A percentile compares a stretch with the other conserved stretches of the same genome.
These are phyloP conservation scores for Cliona cf. orientalis DNA, from an alignment of 37 sponge, comb jelly and placozoan genomes.

Conservation along the genomic window DNA sequence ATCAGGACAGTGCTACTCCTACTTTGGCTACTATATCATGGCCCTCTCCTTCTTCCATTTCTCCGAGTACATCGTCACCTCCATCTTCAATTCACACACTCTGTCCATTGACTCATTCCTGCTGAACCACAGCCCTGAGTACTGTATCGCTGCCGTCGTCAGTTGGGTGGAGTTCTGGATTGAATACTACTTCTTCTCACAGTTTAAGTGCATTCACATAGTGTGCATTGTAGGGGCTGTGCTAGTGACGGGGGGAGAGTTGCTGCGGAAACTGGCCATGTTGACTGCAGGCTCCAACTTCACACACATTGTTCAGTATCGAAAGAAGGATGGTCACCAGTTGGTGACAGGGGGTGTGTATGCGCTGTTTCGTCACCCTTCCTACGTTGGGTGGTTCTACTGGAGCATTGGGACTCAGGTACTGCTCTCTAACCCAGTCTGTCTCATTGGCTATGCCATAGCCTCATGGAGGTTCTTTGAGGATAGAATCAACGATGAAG, in stretches of 20 bases:
- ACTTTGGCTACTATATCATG: slow-evolving; percentile 77
- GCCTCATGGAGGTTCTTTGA: slow-evolving; percentile 91
- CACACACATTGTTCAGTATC: slow-evolving; percentile 76
- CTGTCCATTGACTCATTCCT: slow-evolving; percentile 88
- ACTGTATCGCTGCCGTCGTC: slow-evolving; percentile 73
- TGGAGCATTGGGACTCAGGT: slow-evolving; percentile 98
- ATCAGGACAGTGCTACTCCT: slow-evolving; percentile 11
- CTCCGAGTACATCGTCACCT: slow-evolving; percentile 91
- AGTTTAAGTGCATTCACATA: slow-evolving; percentile 56
- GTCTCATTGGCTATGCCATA: slow-evolving; percentile 67
- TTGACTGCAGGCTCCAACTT: slow-evolving; percentile 89
- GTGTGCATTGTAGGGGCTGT: slow-evolving; percentile 51
- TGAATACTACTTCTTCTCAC: slow-evolving; percentile 70
- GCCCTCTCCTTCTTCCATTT: slow-evolving; percentile 89
- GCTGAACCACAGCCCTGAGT: slow-evolving; percentile 92
- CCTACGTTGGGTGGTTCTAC: slow-evolving; percentile 97
- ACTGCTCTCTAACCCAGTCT: slow-evolving; percentile 91
- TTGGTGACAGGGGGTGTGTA: slow-evolving; percentile 91
- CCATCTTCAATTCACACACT: slow-evolving; percentile 78
- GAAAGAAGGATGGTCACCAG: slow-evolving; percentile 67
- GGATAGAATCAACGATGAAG: slow-evolving; percentile 91
- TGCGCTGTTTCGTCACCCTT: slow-evolving; percentile 85
- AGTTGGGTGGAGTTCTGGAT: slow-evolving; percentile 88
- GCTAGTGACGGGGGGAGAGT: slow-evolving; percentile 77
- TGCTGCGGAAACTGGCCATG: slow-evolving; percentile 90